Percentiles rank a stretch among this genome's conserved stretches.
Evolutionary conservation across 2,888 invertebrate species (phyloP).

Genomic region (Brachyopa scutellaris): DNA sequence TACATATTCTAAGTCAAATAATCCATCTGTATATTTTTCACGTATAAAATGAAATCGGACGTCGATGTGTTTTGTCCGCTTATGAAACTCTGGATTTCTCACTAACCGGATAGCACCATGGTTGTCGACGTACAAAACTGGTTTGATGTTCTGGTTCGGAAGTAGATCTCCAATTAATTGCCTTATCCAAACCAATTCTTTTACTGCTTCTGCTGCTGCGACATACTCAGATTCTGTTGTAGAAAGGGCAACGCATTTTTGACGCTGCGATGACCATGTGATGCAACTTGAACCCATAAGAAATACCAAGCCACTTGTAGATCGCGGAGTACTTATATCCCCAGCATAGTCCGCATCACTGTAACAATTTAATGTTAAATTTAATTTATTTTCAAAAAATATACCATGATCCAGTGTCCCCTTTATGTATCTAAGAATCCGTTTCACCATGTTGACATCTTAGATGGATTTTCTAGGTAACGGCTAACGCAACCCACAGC

Average conservation of each 20-base stretch:
- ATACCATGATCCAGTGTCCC: too few species aligned
- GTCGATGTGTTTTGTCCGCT: too few species aligned
- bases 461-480: neutral
- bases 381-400: neutral
- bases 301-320: slow-evolving; percentile 14
- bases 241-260: too few species aligned
- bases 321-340: too few species aligned
- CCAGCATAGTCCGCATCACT: slow-evolving; percentile 28
- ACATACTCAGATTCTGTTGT: slow-evolving; percentile 1
- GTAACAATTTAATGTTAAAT: slow-evolving; percentile 8
- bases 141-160: neutral
- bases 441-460: slow-evolving; percentile 2
- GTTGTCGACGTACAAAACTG: neutral
- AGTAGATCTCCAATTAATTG: neutral
- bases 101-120: slow-evolving; percentile 10
- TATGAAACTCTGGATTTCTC: too few species aligned
- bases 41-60: neutral
- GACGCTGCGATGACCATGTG: too few species aligned
- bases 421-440: neutral
- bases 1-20: neutral
- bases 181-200: slow-evolving; percentile 70
- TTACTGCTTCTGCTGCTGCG: neutral
- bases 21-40: neutral
- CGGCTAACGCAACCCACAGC: slow-evolving; percentile 6
- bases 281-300: slow-evolving; percentile 10